phyloP scores from a whole-genome alignment of 2,113 vertebrate genomes.

The Neodon shergylaensis region DNA sequence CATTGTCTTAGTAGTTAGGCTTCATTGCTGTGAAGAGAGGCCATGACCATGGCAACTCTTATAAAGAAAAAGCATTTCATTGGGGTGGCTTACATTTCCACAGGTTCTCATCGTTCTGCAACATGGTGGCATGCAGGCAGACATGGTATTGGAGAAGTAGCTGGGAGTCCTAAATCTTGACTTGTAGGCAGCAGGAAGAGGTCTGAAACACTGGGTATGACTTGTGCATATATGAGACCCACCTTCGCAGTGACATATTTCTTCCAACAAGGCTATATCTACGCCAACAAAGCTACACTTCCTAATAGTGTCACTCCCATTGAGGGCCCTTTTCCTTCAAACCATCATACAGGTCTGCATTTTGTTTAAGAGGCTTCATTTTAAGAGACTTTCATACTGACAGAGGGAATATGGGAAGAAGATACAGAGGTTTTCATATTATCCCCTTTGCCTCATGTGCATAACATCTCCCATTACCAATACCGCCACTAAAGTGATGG shows the following conservation, averaged over 20 bases:
- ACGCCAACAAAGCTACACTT: background rate
- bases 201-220: background rate
- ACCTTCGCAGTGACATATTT: background rate
- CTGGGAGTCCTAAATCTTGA: background rate
- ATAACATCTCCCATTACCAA: background rate
- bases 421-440: background rate
- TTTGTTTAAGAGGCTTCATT: background rate
- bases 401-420: background rate
- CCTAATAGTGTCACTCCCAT: background rate
- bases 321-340: background rate
- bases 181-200: background rate
- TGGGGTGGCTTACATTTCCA: background rate
- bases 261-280: background rate
- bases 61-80: background rate
- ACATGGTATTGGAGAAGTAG: background rate
- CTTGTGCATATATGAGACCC: background rate
- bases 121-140: background rate
- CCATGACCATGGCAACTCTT: background rate
- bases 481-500: background rate
- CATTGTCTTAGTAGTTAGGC: background rate
- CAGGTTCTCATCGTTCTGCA: background rate
- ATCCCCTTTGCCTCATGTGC: background rate
- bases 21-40: background rate
- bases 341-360: background rate
- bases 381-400: background rate